These are phyloP conservation scores for Camponotus fellah DNA, from an alignment of 2,888 invertebrate genomes.

Conservation along the genomic window DNA sequence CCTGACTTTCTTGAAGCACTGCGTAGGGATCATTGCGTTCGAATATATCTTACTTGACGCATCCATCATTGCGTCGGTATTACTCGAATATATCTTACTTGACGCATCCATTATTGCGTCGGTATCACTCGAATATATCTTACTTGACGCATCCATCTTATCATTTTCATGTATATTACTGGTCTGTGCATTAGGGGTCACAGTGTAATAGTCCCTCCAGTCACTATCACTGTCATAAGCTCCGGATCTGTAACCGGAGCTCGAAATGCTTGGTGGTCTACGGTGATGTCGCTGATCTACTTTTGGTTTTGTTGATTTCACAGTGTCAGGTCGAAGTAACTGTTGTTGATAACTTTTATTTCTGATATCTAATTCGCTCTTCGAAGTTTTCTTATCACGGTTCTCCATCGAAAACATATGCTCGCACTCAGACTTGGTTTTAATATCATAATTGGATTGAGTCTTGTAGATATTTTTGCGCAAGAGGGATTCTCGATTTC, in stretches of 20 bases:
- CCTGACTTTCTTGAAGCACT: constrained; percentile 81
- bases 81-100: too few relatives aligned
- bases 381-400: constrained; percentile 13
- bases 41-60: constrained; percentile 8
- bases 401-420: constrained; percentile 61
- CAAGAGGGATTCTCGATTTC: constrained; percentile 41
- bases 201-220: constrained; percentile 86
- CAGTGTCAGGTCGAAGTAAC: neutral
- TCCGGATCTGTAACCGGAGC: constrained; percentile 88
- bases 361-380: neutral
- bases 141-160: neutral
- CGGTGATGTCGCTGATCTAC: constrained; percentile 15
- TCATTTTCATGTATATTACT: neutral
- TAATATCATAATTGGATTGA: constrained; percentile 24
- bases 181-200: neutral
- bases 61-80: too few relatives aligned
- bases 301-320: constrained; percentile 22
- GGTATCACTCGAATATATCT: constrained; percentile 73
- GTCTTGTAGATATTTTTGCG: constrained; percentile 43
- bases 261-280: constrained; percentile 79
- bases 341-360: neutral
- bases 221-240: constrained; percentile 87
- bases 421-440: constrained; percentile 59
- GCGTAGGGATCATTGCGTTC: constrained; percentile 74
- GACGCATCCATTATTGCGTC: constrained; percentile 64